Evolutionary conservation across 2,113 vertebrate genomes (phyloP).

Genomic region (Crocuta crocuta): DNA sequence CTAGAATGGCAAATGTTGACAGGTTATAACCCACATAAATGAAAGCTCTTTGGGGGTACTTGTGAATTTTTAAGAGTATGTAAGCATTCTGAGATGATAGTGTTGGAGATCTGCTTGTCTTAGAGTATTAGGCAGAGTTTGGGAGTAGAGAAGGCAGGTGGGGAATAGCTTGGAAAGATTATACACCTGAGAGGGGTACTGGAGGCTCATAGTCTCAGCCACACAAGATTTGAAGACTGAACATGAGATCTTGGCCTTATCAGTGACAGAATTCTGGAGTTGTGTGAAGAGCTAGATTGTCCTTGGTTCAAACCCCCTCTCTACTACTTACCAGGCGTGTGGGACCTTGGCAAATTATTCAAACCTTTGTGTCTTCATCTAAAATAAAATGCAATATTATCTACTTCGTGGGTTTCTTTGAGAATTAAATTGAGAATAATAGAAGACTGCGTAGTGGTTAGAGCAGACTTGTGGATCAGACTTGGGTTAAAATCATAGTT

Average conservation of each 20-base stretch:
- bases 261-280: neutral
- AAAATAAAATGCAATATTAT: neutral
- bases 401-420: neutral
- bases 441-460: neutral
- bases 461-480: neutral
- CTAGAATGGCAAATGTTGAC: neutral
- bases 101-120: neutral
- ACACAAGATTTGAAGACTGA: neutral
- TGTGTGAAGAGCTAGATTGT: neutral
- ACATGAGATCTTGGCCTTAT: neutral
- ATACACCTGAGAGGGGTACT: neutral
- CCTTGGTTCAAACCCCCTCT: neutral
- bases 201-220: neutral
- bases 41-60: slow-evolving; percentile 44
- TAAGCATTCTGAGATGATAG: neutral
- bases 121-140: neutral
- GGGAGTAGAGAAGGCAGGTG: neutral
- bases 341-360: neutral
- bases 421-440: neutral
- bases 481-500: slow-evolving; percentile 16
- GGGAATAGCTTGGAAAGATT: neutral
- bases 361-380: neutral
- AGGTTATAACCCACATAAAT: neutral
- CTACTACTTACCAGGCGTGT: neutral
- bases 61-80: neutral